Evolutionary conservation across 2,888 invertebrate genomes (phyloP).

Genomic region (Leptinotarsa peninsularis): DNA sequence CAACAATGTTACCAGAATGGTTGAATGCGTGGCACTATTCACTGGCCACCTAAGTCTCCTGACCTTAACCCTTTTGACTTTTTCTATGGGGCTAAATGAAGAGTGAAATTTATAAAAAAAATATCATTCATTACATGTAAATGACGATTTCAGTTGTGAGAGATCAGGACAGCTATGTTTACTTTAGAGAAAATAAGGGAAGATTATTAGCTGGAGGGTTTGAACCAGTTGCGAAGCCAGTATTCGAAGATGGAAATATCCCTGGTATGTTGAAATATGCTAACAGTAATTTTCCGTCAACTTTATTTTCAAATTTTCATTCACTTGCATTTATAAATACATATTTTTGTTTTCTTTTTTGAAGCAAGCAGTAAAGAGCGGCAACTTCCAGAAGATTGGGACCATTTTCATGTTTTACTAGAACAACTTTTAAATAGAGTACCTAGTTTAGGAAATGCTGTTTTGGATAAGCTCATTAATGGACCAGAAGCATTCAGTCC

Average conservation of each 20-base stretch:
- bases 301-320: neutral
- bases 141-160: conserved; percentile 73
- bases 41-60: too few species aligned
- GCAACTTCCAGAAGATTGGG: conserved; percentile 91
- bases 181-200: conserved; percentile 87
- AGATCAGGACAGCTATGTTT: conserved; percentile 89
- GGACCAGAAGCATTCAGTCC: conserved; percentile 96
- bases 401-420: conserved; percentile 91
- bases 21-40: too few species aligned
- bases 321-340: neutral
- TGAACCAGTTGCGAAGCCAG: conserved; percentile 90
- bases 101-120: too few species aligned
- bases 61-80: too few species aligned
- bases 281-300: neutral
- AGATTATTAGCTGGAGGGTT: conserved; percentile 91
- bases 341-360: conserved; percentile 23
- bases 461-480: conserved; percentile 85
- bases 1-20: too few species aligned
- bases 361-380: conserved; percentile 74
- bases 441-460: conserved; percentile 80
- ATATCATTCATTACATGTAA: conserved; percentile 3
- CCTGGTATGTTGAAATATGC: conserved; percentile 67
- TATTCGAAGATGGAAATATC: conserved; percentile 82
- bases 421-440: conserved; percentile 87
- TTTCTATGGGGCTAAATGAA: too few species aligned